These are phyloP conservation scores for Crotalus tigris DNA, from an alignment of 2,113 vertebrate species.

Conservation along the genomic window DNA sequence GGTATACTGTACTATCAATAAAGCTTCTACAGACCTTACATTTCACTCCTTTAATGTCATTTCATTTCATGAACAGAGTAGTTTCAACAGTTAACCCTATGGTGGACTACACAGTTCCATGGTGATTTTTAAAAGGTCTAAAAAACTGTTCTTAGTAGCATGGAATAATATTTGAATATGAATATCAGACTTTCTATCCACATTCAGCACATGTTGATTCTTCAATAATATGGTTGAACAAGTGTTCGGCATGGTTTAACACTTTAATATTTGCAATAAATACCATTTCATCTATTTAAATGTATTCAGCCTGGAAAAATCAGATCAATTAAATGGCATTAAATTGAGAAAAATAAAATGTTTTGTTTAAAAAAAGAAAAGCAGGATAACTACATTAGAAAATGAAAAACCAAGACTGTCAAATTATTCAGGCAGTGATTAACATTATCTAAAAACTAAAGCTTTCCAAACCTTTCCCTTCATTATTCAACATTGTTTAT, in stretches of 20 bases:
- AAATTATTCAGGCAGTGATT: neutral
- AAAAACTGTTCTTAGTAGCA: neutral
- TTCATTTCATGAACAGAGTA: fast-evolving
- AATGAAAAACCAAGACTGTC: neutral
- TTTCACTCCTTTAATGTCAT: neutral
- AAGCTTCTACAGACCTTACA: neutral
- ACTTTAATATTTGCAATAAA: neutral
- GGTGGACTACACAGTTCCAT: neutral
- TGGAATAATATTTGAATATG: neutral
- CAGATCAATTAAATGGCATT: neutral
- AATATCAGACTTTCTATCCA: neutral
- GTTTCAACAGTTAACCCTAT: neutral
- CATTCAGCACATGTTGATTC: neutral
- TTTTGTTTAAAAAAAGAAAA: neutral
- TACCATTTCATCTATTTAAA: neutral
- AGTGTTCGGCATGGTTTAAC: neutral
- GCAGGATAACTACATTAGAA: neutral
- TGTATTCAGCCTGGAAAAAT: neutral
- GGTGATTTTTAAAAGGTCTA: neutral
- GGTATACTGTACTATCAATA: neutral
- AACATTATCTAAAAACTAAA: neutral
- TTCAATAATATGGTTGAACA: neutral
- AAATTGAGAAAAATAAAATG: neutral
- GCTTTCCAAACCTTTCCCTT: no score
- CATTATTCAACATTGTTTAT: no score